Base-by-base conservation (phyloP, 2,797 vertebrate genomes). In the Apogon talboti region DNA sequence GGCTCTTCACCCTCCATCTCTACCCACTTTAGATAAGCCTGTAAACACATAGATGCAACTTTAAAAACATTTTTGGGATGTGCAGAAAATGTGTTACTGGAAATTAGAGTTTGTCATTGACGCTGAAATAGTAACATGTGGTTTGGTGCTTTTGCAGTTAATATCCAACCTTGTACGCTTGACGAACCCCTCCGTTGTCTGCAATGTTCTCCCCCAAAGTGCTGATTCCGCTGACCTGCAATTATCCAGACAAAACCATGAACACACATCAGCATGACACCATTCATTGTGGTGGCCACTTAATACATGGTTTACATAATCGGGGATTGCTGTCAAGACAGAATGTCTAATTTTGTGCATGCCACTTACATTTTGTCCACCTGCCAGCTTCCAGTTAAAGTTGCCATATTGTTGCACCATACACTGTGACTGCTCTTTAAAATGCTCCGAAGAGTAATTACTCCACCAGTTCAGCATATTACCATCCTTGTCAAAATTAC, bases 381-480 rank as follows among this genome's bases (percentile, higher is more conserved):
- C 96, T 0, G 97, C 97, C 3, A 98, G 92, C 56, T 97, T 96
- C 98, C 97, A 99, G 11, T 93, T 95, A 84, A 96, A 99, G 89
- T 95, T 96, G 35, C 95, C 92, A 0, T 99, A 99, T 67, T 98
- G 97, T 54, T 95, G 90, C 58, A 97, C 92, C 96, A 99, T 97
- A 87, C 98, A 99, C 51, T 94, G 93, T 0, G 97, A 96, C 82
- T 96, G 96, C 40, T 96, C 92, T 79, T 94, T 95, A 84, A 99
- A 99, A 78, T 95, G 95, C 79, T 92, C 93, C 0, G 96, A 95
- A 0, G 97, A 99, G 91, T 94, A 97, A 85, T 97, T 96, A 79
- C 96, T 98, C 97, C 98, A 99, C 98, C 98, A 99, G 81, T 99
- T 96, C 51, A 96, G 82, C 97, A 99, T 96, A 65, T 99, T 99